Percentiles rank a stretch among this genome's conserved stretches.
Evolutionary conservation across 2,888 invertebrate species (phyloP).

Genomic region (Papilio elwesi): DNA sequence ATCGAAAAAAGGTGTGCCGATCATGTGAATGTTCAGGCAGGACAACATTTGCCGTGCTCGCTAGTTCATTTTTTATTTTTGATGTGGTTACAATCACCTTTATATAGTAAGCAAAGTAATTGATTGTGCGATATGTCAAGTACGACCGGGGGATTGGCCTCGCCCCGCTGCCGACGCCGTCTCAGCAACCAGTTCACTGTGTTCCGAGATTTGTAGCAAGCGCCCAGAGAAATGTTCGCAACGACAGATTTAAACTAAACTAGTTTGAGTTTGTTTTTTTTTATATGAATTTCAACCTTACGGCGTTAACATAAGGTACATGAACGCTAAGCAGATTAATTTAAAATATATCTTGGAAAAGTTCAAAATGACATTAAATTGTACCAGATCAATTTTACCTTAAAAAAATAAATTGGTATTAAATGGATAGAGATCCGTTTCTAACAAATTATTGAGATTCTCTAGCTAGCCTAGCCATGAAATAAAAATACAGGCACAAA

Average conservation of each 20-base stretch:
- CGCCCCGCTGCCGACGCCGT: slow-evolving; percentile 13
- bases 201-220: slow-evolving; percentile 24
- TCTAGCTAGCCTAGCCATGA: too few relatives aligned
- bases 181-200: slow-evolving; percentile 23
- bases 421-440: too few relatives aligned
- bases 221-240: slow-evolving; percentile 24
- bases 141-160: slow-evolving; percentile 39
- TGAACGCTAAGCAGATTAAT: too few relatives aligned
- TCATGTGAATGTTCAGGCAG: too few relatives aligned
- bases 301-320: not conserved
- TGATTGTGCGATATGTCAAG: slow-evolving; percentile 38
- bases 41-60: too few relatives aligned
- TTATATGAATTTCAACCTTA: slow-evolving; percentile 16
- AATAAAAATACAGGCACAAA: too few relatives aligned
- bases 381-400: too few relatives aligned
- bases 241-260: not conserved
- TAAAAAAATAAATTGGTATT: too few relatives aligned
- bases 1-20: too few relatives aligned
- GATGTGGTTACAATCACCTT: not conserved
- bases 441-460: too few relatives aligned
- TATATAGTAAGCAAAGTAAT: slow-evolving; percentile 3
- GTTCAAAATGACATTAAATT: too few relatives aligned
- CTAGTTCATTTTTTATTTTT: not conserved
- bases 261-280: not conserved
- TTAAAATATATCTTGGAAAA: too few relatives aligned